These are phyloP conservation scores for Orchestia grillus DNA, from an alignment of 1,140 invertebrate species.

Conservation along the genomic window DNA sequence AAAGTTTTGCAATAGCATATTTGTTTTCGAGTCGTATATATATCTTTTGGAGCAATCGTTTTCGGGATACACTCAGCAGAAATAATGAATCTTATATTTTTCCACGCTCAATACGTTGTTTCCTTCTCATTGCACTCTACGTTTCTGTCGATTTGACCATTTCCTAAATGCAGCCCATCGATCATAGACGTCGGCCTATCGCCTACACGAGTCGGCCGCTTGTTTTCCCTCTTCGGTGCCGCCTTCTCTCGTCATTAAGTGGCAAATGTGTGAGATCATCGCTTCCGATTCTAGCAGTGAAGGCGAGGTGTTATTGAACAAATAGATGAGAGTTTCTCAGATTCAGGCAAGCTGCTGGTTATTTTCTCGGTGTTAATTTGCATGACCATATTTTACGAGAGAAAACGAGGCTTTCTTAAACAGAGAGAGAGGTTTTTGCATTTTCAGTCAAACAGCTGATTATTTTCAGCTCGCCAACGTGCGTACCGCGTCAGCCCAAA, in stretches of 20 bases:
- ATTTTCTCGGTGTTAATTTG: neutral
- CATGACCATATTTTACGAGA: too few species aligned
- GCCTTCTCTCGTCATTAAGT: neutral
- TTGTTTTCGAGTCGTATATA: too few species aligned
- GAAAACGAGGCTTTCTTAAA: too few species aligned
- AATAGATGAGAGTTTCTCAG: neutral
- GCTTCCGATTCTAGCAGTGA: neutral
- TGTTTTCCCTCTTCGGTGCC: neutral
- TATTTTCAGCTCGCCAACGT: too few species aligned
- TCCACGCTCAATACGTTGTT: neutral
- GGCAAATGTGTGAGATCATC: slow-evolving; percentile 32
- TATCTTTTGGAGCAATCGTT: too few species aligned
- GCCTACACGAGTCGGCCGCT: neutral
- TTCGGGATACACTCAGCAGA: too few species aligned
- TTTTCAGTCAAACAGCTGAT: too few species aligned
- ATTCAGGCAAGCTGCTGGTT: neutral
- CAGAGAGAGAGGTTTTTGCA: too few species aligned
- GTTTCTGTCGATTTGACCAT: neutral
- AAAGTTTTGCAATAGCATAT: too few species aligned
- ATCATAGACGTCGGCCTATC: neutral
- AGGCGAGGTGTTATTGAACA: neutral
- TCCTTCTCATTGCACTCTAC: neutral
- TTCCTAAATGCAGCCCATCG: neutral
- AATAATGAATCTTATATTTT: neutral
- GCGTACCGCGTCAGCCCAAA: too few species aligned